Evolutionary conservation across 2,113 vertebrate species (phyloP).

Genomic region (Shinisaurus crocodilurus): DNA sequence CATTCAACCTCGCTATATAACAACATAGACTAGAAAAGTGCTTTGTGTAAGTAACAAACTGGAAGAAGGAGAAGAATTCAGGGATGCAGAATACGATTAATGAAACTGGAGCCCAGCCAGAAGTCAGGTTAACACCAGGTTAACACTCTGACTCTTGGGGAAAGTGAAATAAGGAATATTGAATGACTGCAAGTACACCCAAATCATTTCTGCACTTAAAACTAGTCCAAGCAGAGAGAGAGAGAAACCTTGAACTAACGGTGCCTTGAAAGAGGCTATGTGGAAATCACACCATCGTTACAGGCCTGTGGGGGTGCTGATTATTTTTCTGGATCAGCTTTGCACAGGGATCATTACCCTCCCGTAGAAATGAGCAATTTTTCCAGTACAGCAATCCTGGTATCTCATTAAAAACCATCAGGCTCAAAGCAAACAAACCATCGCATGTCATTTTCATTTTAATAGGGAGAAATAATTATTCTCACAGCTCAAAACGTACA

Average conservation of each 20-base stretch:
- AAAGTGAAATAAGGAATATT: background rate
- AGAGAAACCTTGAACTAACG: background rate
- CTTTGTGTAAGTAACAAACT: background rate
- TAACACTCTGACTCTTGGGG: background rate
- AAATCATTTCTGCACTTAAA: conserved; percentile 17
- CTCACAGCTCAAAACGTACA: conserved; percentile 23
- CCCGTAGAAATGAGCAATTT: background rate
- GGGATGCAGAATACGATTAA: conserved; percentile 4
- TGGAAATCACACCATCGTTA: conserved; percentile 2
- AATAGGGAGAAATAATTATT: conserved; percentile 38
- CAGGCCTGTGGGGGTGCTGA: background rate
- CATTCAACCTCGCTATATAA: background rate
- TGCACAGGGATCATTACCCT: conserved; percentile 15
- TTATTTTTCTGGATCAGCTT: background rate
- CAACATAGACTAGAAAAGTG: background rate
- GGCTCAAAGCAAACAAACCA: conserved; percentile 32
- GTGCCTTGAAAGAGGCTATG: background rate
- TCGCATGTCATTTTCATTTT: conserved; percentile 31
- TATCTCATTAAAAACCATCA: conserved; percentile 36
- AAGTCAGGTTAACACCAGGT: conserved; percentile 9
- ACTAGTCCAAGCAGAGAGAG: background rate
- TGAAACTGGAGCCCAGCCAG: background rate
- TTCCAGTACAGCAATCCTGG: conserved; percentile 17
- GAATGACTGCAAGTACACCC: background rate
- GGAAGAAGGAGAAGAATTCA: background rate